Base-by-base conservation (phyloP, 2,888 invertebrate genomes). In the Orthonychiurus folsomi region DNA sequence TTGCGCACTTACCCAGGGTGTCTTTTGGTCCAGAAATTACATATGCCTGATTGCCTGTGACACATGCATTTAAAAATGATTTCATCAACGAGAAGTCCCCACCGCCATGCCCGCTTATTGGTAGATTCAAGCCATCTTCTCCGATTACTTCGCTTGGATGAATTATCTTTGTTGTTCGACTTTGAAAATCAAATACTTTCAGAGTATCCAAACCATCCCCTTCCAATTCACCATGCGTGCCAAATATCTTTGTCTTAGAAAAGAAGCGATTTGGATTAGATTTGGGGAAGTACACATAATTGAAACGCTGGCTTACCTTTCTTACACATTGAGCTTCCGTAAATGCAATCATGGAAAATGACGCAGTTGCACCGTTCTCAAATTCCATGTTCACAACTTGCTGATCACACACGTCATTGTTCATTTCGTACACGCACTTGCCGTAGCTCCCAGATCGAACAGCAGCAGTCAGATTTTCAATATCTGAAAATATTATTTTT, bases 331-430 rank as follows among this genome's bases (percentile, higher is more conserved):
- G 50, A 50, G 77, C 73, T 63, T 77, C 73, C 2, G 78, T 77
- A 68, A 77, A 79, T 1, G 78, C 79, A 25, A 77, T 74, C 77
- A 78, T 78, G 2, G 76, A 73, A 52, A 79, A 74, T 3, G 75
- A 73, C 3, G 76, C 77, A 2, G 78, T 78, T 2, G 76, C 74
- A 3, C 78, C 79, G 64, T 74, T 75, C 59, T 76, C 76, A 72
- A 76, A 79, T 66, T 78, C 76, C 74, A 79, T 74, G 63, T 76
- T 78, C 1, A 78, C 78, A 12, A 77, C 75, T 74, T 78, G 73
- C 61, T 79, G 75, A 62, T 78, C 78, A 66, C 77, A 75, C 9
- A 79, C 79, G 71, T 79, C 78, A 71, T 79, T 79, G 67, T 79
- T 77, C 64, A 75, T 74, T 58, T 78, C 76, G 66, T 79, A 79